A percentile compares a stretch with the other conserved stretches of the same genome.
phyloP scores from a whole-genome alignment of 2,888 invertebrate genomes.

The Phrixothrix hirtus region DNA sequence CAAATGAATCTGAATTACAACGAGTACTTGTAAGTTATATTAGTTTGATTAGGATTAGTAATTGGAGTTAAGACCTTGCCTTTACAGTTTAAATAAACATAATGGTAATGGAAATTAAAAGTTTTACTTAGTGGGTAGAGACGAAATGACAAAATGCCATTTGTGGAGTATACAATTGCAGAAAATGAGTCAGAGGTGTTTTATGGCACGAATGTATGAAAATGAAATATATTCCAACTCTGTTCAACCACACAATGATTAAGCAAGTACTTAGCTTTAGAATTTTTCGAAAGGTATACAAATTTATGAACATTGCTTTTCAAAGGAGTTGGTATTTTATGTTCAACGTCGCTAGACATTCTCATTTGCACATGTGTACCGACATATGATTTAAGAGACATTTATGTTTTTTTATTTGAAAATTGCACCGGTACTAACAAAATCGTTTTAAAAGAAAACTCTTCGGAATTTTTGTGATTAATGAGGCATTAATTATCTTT shows the following conservation, averaged over 20 bases:
- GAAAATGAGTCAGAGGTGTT: slow-evolving; percentile 1
- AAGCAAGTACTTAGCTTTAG: slow-evolving; percentile 28
- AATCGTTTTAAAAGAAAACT: slow-evolving; percentile 15
- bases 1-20: too few species aligned
- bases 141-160: not conserved
- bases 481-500: slow-evolving; percentile 37
- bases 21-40: too few species aligned
- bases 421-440: slow-evolving; percentile 17
- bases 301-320: slow-evolving; percentile 40
- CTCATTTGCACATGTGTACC: slow-evolving; percentile 40
- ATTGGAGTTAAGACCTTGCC: too few species aligned
- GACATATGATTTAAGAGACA: slow-evolving; percentile 41
- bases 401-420: slow-evolving; percentile 34
- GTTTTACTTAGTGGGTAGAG: not conserved
- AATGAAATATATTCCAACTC: slow-evolving; percentile 19
- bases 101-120: not conserved
- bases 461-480: slow-evolving; percentile 26
- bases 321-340: slow-evolving; percentile 39
- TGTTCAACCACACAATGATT: slow-evolving; percentile 20
- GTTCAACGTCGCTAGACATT: slow-evolving; percentile 37
- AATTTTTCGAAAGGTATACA: slow-evolving; percentile 34
- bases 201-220: slow-evolving; percentile 10
- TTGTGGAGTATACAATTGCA: not conserved
- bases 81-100: too few species aligned
- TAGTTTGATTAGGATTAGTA: too few species aligned